Evolutionary conservation across 2,888 invertebrate genomes (phyloP).

Genomic region (Teleogryllus oceanicus): DNA sequence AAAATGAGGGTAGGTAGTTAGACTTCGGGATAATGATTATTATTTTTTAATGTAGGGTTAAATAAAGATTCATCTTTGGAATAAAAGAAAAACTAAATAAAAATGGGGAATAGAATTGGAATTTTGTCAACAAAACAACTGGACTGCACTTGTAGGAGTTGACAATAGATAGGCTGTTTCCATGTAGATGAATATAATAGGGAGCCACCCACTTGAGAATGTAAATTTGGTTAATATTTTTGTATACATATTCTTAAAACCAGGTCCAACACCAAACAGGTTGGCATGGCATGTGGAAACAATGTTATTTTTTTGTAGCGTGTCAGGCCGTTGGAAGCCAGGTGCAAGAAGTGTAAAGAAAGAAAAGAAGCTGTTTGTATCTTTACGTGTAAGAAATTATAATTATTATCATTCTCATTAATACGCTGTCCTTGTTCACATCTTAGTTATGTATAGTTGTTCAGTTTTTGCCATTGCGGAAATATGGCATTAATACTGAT

Average conservation of each 20-base stretch:
- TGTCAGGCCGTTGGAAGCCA: constrained; percentile 31
- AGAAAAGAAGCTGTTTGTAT: constrained; percentile 35
- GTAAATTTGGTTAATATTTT: constrained; percentile 38
- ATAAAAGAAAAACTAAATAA: not conserved
- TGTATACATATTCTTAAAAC: constrained; percentile 37
- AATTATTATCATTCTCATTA: constrained; percentile 32
- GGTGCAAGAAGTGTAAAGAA: constrained; percentile 28
- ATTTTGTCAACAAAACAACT: constrained; percentile 26
- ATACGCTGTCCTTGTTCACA: constrained; percentile 30
- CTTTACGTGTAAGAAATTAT: constrained; percentile 36
- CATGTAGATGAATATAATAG: constrained; percentile 24
- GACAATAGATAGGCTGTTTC: constrained; percentile 26
- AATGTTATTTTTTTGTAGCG: constrained; percentile 34
- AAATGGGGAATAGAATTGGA: constrained; percentile 22
- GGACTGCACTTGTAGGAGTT: constrained; percentile 33
- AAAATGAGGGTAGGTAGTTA: constrained; percentile 34
- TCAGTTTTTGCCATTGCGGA: constrained; percentile 28
- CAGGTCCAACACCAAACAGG: constrained; percentile 32
- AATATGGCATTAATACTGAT: constrained; percentile 24
- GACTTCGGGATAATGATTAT: constrained; percentile 29
- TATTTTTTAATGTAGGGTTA: constrained; percentile 31
- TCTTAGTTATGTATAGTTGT: constrained; percentile 33
- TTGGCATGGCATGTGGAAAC: constrained; percentile 28
- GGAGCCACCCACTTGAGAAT: constrained; percentile 33
- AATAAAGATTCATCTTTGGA: constrained; percentile 24